phyloP scores from a whole-genome alignment of 1,140 invertebrate species.

The Micrasema longulum region DNA sequence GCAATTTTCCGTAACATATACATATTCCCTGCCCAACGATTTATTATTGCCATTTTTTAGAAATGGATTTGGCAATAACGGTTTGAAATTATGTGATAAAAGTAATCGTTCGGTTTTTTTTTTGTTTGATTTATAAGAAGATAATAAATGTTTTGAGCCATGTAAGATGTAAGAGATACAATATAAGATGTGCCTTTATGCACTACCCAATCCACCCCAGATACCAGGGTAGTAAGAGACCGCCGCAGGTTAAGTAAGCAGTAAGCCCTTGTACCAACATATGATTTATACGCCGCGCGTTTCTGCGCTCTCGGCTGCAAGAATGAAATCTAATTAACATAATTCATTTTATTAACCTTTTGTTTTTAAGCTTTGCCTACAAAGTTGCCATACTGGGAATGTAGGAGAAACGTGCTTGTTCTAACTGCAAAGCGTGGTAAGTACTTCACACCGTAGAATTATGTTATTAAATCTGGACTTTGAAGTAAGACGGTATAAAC shows the following conservation, averaged over 20 bases:
- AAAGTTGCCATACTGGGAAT: conserved; percentile 8
- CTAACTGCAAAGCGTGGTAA: background rate
- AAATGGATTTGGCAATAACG: too few species aligned
- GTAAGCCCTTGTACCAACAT: conserved; percentile 27
- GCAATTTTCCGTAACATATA: too few species aligned
- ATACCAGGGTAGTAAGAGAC: conserved; percentile 1
- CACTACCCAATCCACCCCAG: too few species aligned
- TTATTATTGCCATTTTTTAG: too few species aligned
- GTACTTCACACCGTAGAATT: conserved; percentile 6
- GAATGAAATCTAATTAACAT: conserved; percentile 52
- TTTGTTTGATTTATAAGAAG: too few species aligned
- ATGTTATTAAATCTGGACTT: conserved; percentile 17
- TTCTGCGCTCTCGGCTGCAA: conserved; percentile 24
- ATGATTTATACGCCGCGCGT: conserved; percentile 50
- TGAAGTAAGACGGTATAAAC: background rate
- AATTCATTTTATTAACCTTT: conserved; percentile 54
- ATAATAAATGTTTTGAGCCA: too few species aligned
- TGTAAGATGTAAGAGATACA: too few species aligned
- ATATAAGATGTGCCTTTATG: too few species aligned
- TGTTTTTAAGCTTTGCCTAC: conserved; percentile 37
- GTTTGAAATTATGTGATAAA: too few species aligned
- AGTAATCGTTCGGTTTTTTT: too few species aligned
- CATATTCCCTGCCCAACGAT: too few species aligned
- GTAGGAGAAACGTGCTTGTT: conserved; percentile 2
- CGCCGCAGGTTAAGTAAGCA: conserved; percentile 19